These are phyloP conservation scores for Trematomus bernacchii DNA, from an alignment of 2,797 vertebrate genomes.

Conservation along the genomic window DNA sequence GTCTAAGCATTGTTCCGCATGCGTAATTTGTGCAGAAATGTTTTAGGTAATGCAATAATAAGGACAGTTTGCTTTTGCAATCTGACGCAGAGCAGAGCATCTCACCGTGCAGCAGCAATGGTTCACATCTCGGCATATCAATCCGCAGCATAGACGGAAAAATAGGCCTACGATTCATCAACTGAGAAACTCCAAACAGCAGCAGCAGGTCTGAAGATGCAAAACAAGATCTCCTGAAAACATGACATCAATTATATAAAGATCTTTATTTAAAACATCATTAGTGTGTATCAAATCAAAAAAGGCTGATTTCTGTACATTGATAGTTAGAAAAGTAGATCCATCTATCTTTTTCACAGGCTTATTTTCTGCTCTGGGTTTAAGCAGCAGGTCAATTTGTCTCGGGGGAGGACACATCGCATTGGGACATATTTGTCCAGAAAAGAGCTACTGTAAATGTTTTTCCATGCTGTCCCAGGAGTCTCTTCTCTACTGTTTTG, in stretches of 20 bases:
- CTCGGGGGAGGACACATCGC: conserved; percentile 30
- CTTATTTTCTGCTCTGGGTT: conserved; percentile 22
- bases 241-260: background rate
- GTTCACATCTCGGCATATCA: conserved; percentile 36
- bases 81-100: conserved; percentile 90
- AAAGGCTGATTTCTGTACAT: no score
- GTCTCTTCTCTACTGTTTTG: conserved; percentile 16
- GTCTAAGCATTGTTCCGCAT: background rate
- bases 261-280: no score
- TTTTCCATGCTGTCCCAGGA: conserved; percentile 60
- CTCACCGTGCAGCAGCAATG: conserved; percentile 20
- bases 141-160: conserved; percentile 57
- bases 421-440: conserved; percentile 46
- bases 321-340: background rate
- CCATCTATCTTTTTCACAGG: conserved; percentile 13
- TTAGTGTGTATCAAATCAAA: no score
- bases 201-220: conserved; percentile 19
- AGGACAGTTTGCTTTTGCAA: conserved; percentile 57
- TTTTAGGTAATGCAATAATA: background rate
- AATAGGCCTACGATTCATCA: conserved; percentile 46
- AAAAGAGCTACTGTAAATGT: conserved; percentile 65
- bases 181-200: conserved; percentile 24
- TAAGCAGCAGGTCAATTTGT: background rate
- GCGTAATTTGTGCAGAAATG: no score
- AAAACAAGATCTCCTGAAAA: background rate